Evolutionary conservation across 1,140 invertebrate genomes (phyloP).

Genomic region (Brachionus paranguensis): DNA sequence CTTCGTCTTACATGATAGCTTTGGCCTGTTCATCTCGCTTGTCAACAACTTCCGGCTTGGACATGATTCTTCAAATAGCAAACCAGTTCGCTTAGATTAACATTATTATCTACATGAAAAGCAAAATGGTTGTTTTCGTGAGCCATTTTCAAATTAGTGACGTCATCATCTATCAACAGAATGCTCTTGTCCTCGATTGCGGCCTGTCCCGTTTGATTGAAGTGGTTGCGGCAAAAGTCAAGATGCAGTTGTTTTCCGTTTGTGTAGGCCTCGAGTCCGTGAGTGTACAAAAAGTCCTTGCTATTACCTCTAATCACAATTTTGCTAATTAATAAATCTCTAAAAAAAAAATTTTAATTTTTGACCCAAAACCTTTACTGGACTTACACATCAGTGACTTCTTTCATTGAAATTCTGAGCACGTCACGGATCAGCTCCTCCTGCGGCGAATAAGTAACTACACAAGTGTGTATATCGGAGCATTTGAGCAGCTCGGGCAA

Average conservation of each 20-base stretch:
- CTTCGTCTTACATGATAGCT: neutral
- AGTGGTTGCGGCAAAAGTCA: neutral
- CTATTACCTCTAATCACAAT: constrained; percentile 21
- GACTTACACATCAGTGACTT: neutral
- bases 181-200: neutral
- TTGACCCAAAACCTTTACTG: neutral
- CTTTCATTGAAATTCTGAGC: constrained; percentile 40
- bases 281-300: neutral
- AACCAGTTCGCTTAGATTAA: neutral
- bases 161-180: constrained; percentile 24
- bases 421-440: constrained; percentile 50
- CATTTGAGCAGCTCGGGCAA: constrained; percentile 45
- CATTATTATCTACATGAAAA: neutral
- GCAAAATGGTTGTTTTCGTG: neutral
- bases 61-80: neutral
- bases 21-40: neutral
- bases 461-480: constrained; percentile 45
- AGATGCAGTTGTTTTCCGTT: constrained; percentile 35
- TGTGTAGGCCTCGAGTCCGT: neutral
- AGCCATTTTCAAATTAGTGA: constrained; percentile 12
- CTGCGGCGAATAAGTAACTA: constrained; percentile 51
- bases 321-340: neutral
- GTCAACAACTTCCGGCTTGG: neutral
- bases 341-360: neutral
- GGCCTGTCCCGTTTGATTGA: neutral